Conservation (phyloP, 2,888 invertebrate species). For the Zygogramma bicolorata region DNA sequence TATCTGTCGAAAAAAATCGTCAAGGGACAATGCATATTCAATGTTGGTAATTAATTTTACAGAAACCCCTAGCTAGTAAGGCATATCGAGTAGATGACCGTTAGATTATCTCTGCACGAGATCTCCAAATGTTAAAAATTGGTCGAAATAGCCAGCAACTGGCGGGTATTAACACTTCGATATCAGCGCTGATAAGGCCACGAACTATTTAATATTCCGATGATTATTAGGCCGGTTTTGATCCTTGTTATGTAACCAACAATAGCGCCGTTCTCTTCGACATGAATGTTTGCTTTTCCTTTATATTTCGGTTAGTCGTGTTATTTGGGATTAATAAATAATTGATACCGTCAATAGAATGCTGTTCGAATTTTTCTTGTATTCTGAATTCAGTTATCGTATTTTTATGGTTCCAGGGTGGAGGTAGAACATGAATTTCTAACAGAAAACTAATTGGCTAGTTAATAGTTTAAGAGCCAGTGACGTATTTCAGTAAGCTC, state of each 20-base stretch:
- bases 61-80: conserved; percentile 48
- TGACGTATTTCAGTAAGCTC: too few species aligned
- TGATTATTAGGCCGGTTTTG: conserved; percentile 56
- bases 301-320: not conserved
- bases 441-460: too few species aligned
- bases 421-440: too few species aligned
- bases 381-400: too few species aligned
- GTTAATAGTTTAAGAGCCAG: too few species aligned
- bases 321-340: not conserved
- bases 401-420: too few species aligned
- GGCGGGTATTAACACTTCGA: conserved; percentile 58
- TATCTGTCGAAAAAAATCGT: conserved; percentile 42
- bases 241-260: conserved; percentile 46
- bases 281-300: not conserved
- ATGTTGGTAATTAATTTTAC: conserved; percentile 54
- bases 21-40: conserved; percentile 48
- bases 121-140: conserved; percentile 62
- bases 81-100: conserved; percentile 50
- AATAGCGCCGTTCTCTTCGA: not conserved
- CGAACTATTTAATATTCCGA: conserved; percentile 55
- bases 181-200: conserved; percentile 54
- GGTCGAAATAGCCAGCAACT: conserved; percentile 54
- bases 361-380: too few species aligned
- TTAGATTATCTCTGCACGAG: conserved; percentile 60
- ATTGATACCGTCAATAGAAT: not conserved